phyloP scores from a whole-genome alignment of 2,888 invertebrate genomes.

The Cyclophora punctaria region DNA sequence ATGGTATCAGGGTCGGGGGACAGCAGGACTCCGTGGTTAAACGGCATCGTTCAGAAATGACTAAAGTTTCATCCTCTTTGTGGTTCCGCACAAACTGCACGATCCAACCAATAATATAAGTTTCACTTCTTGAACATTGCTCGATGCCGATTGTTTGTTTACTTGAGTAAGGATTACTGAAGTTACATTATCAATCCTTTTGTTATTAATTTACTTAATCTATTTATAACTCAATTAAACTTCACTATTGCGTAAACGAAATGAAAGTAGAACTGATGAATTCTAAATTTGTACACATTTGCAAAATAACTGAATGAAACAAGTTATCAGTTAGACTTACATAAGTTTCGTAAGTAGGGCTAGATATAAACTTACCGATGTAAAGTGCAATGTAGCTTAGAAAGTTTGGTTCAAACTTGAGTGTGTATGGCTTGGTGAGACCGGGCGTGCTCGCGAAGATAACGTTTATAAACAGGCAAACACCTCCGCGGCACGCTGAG shows the following conservation, averaged over 20 bases:
- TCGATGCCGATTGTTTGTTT: slow-evolving; percentile 8
- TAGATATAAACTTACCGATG: too few species aligned
- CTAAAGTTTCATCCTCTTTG: slow-evolving; percentile 22
- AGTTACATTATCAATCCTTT: too few species aligned
- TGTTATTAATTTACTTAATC: too few species aligned
- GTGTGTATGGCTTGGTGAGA: not conserved
- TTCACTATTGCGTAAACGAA: too few species aligned
- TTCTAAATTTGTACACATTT: too few species aligned
- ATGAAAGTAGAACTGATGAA: too few species aligned
- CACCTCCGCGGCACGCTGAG: slow-evolving; percentile 6
- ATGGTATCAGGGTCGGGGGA: slow-evolving; percentile 1
- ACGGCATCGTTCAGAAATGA: slow-evolving; percentile 19
- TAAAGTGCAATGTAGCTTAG: too few species aligned
- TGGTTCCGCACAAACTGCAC: slow-evolving; percentile 15
- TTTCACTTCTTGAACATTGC: slow-evolving; percentile 9
- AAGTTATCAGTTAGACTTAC: too few species aligned
- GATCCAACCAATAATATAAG: slow-evolving; percentile 13
- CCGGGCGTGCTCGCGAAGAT: slow-evolving; percentile 28
- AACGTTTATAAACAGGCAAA: slow-evolving; percentile 28
- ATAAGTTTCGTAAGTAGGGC: too few species aligned
- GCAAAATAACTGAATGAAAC: too few species aligned
- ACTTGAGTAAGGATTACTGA: not conserved
- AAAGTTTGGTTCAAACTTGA: too few species aligned
- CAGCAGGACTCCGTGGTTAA: slow-evolving; percentile 14
- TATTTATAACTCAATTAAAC: too few species aligned